Base-by-base conservation (phyloP, 2,113 vertebrate genomes). In the Nipponia nippon region DNA sequence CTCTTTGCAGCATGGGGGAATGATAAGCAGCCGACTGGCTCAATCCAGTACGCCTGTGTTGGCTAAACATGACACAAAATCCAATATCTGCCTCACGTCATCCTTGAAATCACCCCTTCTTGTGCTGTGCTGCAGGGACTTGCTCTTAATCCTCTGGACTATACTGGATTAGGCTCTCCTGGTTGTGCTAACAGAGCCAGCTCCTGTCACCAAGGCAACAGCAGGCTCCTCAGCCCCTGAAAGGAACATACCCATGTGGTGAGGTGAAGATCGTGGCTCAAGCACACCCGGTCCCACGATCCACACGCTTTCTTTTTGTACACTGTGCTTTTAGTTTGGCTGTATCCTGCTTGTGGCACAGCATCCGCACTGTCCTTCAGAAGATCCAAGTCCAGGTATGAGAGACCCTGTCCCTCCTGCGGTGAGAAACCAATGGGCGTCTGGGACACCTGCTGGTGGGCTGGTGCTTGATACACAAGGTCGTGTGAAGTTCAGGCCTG, bases 381-480 rank as follows among this genome's bases (percentile, higher is more conserved):
- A 66, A 94, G 70, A 58, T 32, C 9, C 49, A 69, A 32, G 19
- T 32, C 21, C 40, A 46, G 9, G 38, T 4, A 10, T 4, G 21
- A 69, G 50, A 63, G 38, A 30, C 32, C 19, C 52, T 61, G 40
- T 13, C 29, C 30, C 52, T 21, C 5, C 16, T 7, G 27, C 34
- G 65, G 10, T 65, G 66, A 82, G 47, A 85, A 95, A 93, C 30
- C 75, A 83, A 3, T 20, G 87, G 40, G 75, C 85, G 93, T 95
- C 95, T 94, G 82, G 95, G 93, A 95, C 85, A 90, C 71, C 82
- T 92, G 78, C 85, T 94, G 82, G 88, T 80, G 62, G 70, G 11
- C 23, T 25, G 65, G 34, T 53, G 78, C 85, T 90, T 53, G 75
- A 23, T 78, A 79, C 26, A 38, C 13, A 11, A 58, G 15, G 15